Evolutionary conservation across 2,113 vertebrate genomes (phyloP), one percentile per base, ranked within the genome.

Genomic region (Phrynosoma platyrhinos): DNA sequence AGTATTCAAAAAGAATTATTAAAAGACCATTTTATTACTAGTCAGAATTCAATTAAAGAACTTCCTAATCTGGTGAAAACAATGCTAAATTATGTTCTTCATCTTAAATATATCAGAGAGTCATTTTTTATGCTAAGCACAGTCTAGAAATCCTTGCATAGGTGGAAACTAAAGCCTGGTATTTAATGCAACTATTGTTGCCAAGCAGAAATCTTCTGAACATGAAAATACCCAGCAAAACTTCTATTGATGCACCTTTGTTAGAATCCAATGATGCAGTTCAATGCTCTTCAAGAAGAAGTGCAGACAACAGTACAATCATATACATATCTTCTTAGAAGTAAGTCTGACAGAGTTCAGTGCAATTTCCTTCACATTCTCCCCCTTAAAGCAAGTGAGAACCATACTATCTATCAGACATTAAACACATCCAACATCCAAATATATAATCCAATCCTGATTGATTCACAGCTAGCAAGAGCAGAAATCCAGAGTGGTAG

Each of bases 1-100:
- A 91, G 89, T 95, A 94, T 95, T 95, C 89, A 93, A 95, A 94
- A 87, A 27, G 55, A 77, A 85, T 93, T 94, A 92, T 80, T 93
- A 93, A 94, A 95, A 90, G 76, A 74, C 20, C 52, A 82, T 91
- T 94, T 96, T 94, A 95, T 91, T 84, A 89, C 36, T 47, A 90
- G 89, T 93, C 88, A 92, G 84, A 82, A 89, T 64, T 89, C 88
- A 90, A 86, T 85, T 92, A 64, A 77, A 92, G 77, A 58, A 80
- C 13, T 90, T 90, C 16, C 91, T 93, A 92, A 53, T 53, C 85
- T 84, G 92, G 89, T 12, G 87, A 84, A 68, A 88, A 69, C 82
- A 79, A 74, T 12, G n/a, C 92, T 88, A 66, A 92, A 90, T 92
- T 74, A 89, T 53, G 25, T 80, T 92, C 66, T 88, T 62, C 79